Conservation (phyloP, 1,140 invertebrate species). For the Yoshiicerus persimilis region DNA sequence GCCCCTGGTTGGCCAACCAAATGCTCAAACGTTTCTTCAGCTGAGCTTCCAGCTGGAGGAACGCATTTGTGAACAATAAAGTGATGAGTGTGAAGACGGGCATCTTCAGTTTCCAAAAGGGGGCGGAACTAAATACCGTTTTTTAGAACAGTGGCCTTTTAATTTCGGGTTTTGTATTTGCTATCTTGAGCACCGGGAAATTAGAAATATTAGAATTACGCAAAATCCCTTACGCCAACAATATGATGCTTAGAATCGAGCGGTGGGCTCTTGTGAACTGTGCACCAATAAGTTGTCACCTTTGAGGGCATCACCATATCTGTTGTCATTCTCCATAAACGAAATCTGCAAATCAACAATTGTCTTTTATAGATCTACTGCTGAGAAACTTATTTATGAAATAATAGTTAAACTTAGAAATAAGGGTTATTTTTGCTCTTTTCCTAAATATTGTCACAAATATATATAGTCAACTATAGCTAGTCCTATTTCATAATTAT, state of each 20-base stretch:
- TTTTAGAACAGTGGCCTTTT: too few species aligned
- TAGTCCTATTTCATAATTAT: too few species aligned
- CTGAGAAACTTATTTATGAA: too few species aligned
- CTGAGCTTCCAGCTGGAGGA: background rate
- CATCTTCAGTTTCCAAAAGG: background rate
- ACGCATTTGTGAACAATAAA: conserved; percentile 27
- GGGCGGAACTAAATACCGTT: background rate
- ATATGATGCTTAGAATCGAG: conserved; percentile 21
- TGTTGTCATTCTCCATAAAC: background rate
- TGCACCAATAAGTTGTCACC: conserved; percentile 36
- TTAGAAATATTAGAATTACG: background rate
- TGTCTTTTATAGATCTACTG: too few species aligned
- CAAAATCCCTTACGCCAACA: conserved; percentile 15
- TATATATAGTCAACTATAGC: too few species aligned
- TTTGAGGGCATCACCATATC: conserved; percentile 23
- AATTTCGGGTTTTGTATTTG: background rate
- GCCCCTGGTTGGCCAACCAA: background rate
- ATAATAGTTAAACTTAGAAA: too few species aligned
- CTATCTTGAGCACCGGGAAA: background rate
- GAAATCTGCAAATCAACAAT: too few species aligned
- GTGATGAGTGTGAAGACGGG: conserved; percentile 30
- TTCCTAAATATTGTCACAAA: too few species aligned
- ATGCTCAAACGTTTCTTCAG: conserved; percentile 16
- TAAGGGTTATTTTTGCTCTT: too few species aligned
- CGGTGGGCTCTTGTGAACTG: conserved; percentile 2